phyloP scores from a whole-genome alignment of 1,140 invertebrate species.

The Vanessa atalanta region DNA sequence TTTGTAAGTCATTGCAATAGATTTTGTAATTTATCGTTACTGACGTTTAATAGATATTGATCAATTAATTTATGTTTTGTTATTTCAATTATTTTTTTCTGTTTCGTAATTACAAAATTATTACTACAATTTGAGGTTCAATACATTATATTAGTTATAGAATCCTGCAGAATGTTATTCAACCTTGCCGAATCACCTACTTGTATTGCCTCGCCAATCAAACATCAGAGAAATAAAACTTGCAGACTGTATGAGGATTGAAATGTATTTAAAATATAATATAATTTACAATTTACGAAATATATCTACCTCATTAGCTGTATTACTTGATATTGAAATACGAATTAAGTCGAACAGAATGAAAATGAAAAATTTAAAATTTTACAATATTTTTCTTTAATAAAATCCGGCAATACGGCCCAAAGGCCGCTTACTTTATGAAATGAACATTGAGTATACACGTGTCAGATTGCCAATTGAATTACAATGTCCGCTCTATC shows the following conservation, averaged over 20 bases:
- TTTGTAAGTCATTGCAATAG: constrained; percentile 27
- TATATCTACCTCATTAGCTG: background rate
- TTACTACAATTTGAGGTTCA: too few relatives aligned
- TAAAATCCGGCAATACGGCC: background rate
- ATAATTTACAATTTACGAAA: too few relatives aligned
- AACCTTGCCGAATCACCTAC: too few relatives aligned
- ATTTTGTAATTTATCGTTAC: constrained; percentile 14
- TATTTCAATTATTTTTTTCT: background rate
- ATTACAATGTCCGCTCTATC: constrained; percentile 58
- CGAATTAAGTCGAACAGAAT: background rate
- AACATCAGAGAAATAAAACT: too few relatives aligned
- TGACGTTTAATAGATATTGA: background rate
- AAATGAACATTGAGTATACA: background rate
- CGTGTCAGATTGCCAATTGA: constrained; percentile 61
- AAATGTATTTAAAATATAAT: too few relatives aligned
- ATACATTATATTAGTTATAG: too few relatives aligned
- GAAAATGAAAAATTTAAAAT: background rate
- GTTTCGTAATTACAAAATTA: too few relatives aligned
- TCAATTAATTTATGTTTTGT: background rate
- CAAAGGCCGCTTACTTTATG: background rate
- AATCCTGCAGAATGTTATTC: too few relatives aligned
- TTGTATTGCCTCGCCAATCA: too few relatives aligned
- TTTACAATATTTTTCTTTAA: background rate
- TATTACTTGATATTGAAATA: background rate
- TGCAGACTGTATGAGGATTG: too few relatives aligned